These are phyloP conservation scores for Trichonephila clavata DNA, from an alignment of 1,140 invertebrate genomes.

Conservation along the genomic window DNA sequence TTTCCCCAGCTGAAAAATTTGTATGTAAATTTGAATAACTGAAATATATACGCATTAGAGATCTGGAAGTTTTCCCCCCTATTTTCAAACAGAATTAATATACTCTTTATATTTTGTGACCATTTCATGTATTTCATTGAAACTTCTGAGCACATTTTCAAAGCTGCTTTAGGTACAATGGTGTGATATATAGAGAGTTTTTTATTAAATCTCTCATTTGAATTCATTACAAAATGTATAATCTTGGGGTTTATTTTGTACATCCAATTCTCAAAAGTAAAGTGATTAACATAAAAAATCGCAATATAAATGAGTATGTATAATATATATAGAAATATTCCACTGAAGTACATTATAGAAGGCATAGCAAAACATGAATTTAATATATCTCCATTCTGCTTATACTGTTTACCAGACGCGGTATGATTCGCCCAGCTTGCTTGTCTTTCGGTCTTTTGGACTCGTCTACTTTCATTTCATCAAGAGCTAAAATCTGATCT, in stretches of 20 bases:
- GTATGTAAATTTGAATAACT: no score
- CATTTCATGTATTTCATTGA: no score
- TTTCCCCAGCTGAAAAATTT: no score
- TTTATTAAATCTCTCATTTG: neutral
- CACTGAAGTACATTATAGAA: neutral
- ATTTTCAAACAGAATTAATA: no score
- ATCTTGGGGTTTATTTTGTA: neutral
- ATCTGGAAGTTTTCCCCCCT: no score
- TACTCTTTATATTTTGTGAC: no score
- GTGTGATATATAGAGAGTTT: neutral
- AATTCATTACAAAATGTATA: neutral
- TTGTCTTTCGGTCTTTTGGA: conserved; percentile 77
- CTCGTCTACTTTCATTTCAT: conserved; percentile 81
- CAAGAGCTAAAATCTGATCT: conserved; percentile 80
- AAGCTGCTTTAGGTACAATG: neutral
- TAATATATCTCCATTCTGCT: conserved; percentile 68
- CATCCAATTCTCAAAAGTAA: neutral
- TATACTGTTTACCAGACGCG: conserved; percentile 61
- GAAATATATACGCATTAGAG: no score
- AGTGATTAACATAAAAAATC: neutral
- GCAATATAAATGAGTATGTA: conserved; percentile 7
- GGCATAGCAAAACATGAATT: neutral
- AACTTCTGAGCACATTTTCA: no score
- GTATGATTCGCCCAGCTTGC: conserved; percentile 1
- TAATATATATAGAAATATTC: neutral